phyloP scores from a whole-genome alignment of 2,888 invertebrate species.

The Periphyllus acericola region DNA sequence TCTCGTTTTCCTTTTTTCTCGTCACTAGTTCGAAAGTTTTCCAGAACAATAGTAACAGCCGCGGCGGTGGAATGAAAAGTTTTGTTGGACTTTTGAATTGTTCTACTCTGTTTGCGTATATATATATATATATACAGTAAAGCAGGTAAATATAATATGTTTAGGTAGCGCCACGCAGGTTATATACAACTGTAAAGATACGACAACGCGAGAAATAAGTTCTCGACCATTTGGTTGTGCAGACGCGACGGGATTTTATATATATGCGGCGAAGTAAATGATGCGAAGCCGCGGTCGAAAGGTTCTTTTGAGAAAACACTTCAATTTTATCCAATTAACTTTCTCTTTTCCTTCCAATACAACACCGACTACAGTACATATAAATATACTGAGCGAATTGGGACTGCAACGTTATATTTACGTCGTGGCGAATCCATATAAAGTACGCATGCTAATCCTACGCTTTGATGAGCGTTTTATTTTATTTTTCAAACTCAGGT shows the following conservation, averaged over 20 bases:
- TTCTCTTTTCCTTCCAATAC: conserved; percentile 33
- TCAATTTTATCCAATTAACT: conserved; percentile 41
- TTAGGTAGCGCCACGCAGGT: background rate
- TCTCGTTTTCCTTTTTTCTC: background rate
- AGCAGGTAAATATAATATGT: background rate
- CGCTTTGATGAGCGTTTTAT: background rate
- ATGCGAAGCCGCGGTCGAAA: conserved; percentile 34
- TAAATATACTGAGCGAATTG: background rate
- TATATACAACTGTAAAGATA: background rate
- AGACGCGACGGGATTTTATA: background rate
- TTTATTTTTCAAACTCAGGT: background rate
- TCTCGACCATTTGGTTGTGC: background rate
- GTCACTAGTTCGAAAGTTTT: conserved; percentile 8
- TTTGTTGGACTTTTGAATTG: conserved; percentile 1
- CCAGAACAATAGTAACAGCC: background rate
- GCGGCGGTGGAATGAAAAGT: conserved; percentile 20
- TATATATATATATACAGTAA: background rate
- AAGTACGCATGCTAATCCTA: background rate
- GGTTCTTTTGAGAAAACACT: conserved; percentile 36
- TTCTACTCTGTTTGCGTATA: background rate
- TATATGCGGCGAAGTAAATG: conserved; percentile 11
- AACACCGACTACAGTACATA: background rate
- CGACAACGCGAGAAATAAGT: conserved; percentile 35
- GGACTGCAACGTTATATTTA: background rate
- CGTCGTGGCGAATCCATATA: background rate